Evolutionary conservation across 2,113 vertebrate species (phyloP), one percentile per base, ranked within the genome.

Genomic region (Murina feae): DNA sequence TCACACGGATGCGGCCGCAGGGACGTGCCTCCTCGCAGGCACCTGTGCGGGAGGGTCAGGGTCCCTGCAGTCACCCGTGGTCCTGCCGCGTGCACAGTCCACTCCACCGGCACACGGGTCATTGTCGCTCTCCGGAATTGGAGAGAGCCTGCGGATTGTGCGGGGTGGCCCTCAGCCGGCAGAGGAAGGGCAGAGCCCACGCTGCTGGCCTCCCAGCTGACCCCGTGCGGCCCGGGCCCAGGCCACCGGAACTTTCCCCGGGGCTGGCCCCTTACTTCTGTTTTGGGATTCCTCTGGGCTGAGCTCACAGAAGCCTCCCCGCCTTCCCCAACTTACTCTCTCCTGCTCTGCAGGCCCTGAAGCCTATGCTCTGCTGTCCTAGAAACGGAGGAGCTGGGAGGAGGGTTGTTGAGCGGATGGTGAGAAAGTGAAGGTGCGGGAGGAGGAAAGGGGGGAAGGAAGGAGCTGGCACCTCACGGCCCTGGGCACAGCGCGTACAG

Each of bases 391-490:
- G 71, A 90, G 28, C 86, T 82, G 23, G 72, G 58, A 35, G 58
- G 86, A 86, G 51, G 89, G 89, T 96, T 89, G 96, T 93, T 91
- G 93, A 95, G 71, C 84, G 1, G 53, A 92, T 95, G 35, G 66
- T 44, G 83, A 96, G 93, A 92, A 96, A 92, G 90, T 6, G 63
- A 92, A 96, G 39, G 58, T n/a, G 71, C 79, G 92, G 82, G 86
- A 20, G 83, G 81, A 83, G 87, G 75, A 84, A 80, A 63, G 4
- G 4, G 39, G 90, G 78, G 71, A 83, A 93, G 81, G 94, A 84
- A 88, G 78, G 82, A 81, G 63, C 89, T 1, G 13, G 44, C 69
- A 66, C 68, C 37, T 84, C 93, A 68, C 65, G 58, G 14, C 65
- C 81, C 12, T 30, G 86, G 78, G 75, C 69, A 11, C n/a, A 10